phyloP scores from a whole-genome alignment of 2,797 vertebrate genomes.

The Scarus forsteni region DNA sequence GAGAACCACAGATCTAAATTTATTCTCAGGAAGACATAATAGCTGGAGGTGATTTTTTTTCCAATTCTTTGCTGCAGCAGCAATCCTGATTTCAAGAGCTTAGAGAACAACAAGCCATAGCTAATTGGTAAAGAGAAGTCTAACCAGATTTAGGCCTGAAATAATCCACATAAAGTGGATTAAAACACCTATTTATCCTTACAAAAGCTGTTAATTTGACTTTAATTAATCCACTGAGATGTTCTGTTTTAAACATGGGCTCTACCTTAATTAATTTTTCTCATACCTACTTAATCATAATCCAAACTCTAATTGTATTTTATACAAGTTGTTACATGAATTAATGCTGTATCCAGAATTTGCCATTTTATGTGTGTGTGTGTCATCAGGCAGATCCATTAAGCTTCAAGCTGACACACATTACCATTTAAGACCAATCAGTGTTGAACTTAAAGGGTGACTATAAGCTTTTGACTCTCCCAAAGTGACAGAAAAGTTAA shows the following conservation, averaged over 20 bases:
- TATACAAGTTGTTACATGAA: too few species aligned
- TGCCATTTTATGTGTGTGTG: too few species aligned
- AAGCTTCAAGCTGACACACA: too few species aligned
- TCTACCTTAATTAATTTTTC: conserved; percentile 26
- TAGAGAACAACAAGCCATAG: conserved; percentile 9
- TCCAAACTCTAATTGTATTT: not conserved
- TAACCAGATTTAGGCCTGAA: conserved; percentile 46
- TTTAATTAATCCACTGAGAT: conserved; percentile 51
- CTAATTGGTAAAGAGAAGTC: conserved; percentile 21
- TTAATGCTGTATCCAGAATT: too few species aligned
- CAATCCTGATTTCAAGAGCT: conserved; percentile 36
- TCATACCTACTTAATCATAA: conserved; percentile 21
- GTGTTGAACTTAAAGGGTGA: too few species aligned
- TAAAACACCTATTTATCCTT: conserved; percentile 30
- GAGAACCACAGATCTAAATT: conserved; percentile 46
- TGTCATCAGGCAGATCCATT: too few species aligned
- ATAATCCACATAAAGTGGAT: conserved; percentile 44
- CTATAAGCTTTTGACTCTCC: too few species aligned
- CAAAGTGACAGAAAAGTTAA: too few species aligned
- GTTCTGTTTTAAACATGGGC: conserved; percentile 21
- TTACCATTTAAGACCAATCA: too few species aligned
- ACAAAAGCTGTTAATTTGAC: conserved; percentile 33
- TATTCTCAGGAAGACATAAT: conserved; percentile 50
- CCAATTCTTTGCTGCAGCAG: conserved; percentile 42
- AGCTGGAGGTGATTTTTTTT: conserved; percentile 45